A percentile compares a stretch with the other conserved stretches of the same genome.
Conservation (phyloP, 2,888 invertebrate genomes). For the Rhingia campestris region DNA sequence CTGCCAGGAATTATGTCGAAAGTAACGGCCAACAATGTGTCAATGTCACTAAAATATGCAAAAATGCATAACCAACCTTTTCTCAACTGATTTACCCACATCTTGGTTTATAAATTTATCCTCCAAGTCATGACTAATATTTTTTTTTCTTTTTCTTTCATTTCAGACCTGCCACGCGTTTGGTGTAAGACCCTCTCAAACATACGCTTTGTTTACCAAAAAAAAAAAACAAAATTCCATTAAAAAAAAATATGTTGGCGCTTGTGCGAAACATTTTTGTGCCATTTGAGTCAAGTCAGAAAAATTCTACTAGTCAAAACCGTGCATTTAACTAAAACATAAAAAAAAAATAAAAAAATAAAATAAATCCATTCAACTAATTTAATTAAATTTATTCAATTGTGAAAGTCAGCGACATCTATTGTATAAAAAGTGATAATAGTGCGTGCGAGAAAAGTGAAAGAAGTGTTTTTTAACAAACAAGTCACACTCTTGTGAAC, state of each 20-base stretch:
- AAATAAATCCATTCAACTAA: neutral
- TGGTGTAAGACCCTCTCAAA: neutral
- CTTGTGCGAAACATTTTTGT: slow-evolving; percentile 41
- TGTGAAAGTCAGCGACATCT: neutral
- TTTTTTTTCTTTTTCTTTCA: neutral
- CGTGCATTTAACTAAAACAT: slow-evolving; percentile 48
- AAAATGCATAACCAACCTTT: no score
- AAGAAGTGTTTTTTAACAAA: slow-evolving; percentile 4
- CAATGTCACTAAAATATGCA: no score
- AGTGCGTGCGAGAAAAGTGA: neutral
- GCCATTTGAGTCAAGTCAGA: slow-evolving; percentile 59
- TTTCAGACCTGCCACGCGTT: slow-evolving; percentile 15
- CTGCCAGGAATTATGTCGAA: no score
- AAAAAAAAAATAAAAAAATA: neutral
- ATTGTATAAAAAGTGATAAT: neutral
- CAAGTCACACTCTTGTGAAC: slow-evolving; percentile 6
- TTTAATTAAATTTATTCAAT: neutral
- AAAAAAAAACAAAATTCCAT: neutral
- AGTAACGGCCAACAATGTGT: no score
- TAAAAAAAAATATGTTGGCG: neutral
- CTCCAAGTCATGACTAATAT: neutral
- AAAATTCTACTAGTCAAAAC: slow-evolving; percentile 62
- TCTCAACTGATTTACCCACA: no score
- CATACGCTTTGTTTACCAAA: slow-evolving; percentile 23
- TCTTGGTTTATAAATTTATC: neutral